phyloP scores from a whole-genome alignment of 2,888 invertebrate species.

The Drosophila maculinotata region DNA sequence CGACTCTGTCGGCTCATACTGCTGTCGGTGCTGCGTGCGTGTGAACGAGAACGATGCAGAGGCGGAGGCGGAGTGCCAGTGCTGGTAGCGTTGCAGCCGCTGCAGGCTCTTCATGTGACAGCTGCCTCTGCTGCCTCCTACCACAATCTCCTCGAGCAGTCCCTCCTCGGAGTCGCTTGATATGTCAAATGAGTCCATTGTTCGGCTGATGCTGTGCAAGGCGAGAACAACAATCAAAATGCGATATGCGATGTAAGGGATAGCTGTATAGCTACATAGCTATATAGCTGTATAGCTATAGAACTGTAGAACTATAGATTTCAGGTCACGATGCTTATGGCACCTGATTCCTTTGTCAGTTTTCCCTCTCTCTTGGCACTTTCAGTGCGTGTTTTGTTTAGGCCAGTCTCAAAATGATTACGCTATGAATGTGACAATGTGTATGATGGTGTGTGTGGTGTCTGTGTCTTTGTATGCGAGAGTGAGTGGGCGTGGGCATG shows the following conservation, averaged over 20 bases:
- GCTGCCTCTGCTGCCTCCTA: slow-evolving; percentile 70
- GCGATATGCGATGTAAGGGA: slow-evolving; percentile 15
- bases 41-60: slow-evolving; percentile 44
- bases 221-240: slow-evolving; percentile 52
- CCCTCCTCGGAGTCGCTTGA: slow-evolving; percentile 85
- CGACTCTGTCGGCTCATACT: slow-evolving; percentile 82
- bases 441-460: slow-evolving; percentile 9
- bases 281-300: no score
- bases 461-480: slow-evolving; percentile 5
- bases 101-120: slow-evolving; percentile 56
- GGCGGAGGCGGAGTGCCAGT: slow-evolving; percentile 62
- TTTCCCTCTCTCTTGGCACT: slow-evolving; percentile 12
- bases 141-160: slow-evolving; percentile 85
- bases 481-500: slow-evolving; percentile 15
- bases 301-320: slow-evolving; percentile 28
- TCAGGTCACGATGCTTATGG: slow-evolving; percentile 39
- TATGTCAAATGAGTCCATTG: slow-evolving; percentile 85
- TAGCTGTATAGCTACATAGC: no score
- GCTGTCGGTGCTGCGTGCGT: slow-evolving; percentile 65
- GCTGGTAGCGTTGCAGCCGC: slow-evolving; percentile 59
- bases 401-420: slow-evolving; percentile 22
- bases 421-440: slow-evolving; percentile 18
- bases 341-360: slow-evolving; percentile 47
- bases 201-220: slow-evolving; percentile 80
- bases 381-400: slow-evolving; percentile 21